phyloP scores from a whole-genome alignment of 2,888 invertebrate species.

The Chymomyza amoena region DNA sequence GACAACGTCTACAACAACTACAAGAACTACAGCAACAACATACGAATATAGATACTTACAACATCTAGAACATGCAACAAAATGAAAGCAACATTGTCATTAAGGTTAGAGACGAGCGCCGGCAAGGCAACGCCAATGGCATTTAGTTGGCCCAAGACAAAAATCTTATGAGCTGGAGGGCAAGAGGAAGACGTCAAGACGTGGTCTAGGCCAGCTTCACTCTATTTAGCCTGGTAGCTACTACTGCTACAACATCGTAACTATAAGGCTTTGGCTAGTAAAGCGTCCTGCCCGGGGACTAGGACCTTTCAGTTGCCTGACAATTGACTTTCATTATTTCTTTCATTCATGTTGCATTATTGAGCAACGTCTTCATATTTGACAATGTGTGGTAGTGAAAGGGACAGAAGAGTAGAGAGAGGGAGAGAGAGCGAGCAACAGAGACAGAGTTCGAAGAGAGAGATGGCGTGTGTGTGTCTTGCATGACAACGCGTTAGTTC shows the following conservation, averaged over 20 bases:
- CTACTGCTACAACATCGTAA: not conserved
- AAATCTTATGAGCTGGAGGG: conserved; percentile 23
- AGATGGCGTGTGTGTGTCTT: conserved; percentile 32
- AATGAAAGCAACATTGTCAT: conserved; percentile 65
- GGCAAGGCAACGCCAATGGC: not conserved
- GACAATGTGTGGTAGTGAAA: conserved; percentile 36
- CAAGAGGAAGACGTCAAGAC: not conserved
- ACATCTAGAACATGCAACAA: conserved; percentile 27
- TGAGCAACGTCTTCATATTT: conserved; percentile 65
- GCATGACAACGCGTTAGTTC: conserved; percentile 58
- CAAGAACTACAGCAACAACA: not conserved
- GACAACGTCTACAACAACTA: not conserved
- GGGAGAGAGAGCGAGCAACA: not conserved
- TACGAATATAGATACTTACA: not conserved
- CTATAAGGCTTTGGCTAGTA: not conserved
- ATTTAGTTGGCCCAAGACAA: conserved; percentile 8
- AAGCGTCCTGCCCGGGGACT: not conserved
- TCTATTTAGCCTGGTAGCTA: conserved; percentile 19
- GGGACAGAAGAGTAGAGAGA: not conserved
- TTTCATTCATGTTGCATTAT: conserved; percentile 70
- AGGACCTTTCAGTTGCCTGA: conserved; percentile 20
- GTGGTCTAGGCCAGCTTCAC: not conserved
- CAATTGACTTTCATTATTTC: conserved; percentile 71
- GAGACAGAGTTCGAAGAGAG: not conserved
- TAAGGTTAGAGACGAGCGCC: conserved; percentile 43